phyloP scores from a whole-genome alignment of 2,113 vertebrate genomes.

The Thermophis baileyi region DNA sequence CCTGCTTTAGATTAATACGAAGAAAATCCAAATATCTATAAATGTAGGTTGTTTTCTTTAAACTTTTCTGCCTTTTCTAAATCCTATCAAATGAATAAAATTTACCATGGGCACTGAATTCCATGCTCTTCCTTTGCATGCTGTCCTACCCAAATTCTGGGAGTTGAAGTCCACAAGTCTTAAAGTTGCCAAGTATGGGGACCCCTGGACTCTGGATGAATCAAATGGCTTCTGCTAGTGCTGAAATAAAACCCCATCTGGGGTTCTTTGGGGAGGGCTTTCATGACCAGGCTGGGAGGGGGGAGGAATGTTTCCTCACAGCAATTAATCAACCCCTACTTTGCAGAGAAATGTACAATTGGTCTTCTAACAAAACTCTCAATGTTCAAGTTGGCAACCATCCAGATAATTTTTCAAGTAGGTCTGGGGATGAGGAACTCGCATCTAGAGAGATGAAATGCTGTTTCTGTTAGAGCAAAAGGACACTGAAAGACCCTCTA shows the following conservation, averaged over 20 bases:
- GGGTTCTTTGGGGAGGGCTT: not conserved
- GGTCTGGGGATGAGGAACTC: not conserved
- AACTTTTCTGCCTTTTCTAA: too few relatives aligned
- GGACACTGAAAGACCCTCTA: not conserved
- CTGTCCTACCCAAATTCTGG: too few relatives aligned
- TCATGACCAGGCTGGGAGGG: not conserved
- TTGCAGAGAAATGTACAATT: not conserved
- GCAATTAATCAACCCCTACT: not conserved
- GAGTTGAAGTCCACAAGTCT: not conserved
- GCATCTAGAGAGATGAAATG: not conserved
- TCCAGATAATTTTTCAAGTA: not conserved
- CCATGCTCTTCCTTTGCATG: too few relatives aligned
- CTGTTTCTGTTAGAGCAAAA: not conserved
- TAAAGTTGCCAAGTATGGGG: not conserved
- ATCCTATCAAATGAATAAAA: too few relatives aligned
- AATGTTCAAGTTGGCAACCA: not conserved
- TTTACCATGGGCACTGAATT: too few relatives aligned
- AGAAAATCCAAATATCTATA: too few relatives aligned
- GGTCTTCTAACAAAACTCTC: not conserved
- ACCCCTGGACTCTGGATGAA: too few relatives aligned
- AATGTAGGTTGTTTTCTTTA: not conserved
- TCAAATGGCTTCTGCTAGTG: not conserved
- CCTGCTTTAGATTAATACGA: too few relatives aligned
- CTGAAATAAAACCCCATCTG: not conserved
- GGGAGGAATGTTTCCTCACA: not conserved